Evolutionary conservation across 2,797 vertebrate species (phyloP).

Genomic region (Gadopsis bispinosus): DNA sequence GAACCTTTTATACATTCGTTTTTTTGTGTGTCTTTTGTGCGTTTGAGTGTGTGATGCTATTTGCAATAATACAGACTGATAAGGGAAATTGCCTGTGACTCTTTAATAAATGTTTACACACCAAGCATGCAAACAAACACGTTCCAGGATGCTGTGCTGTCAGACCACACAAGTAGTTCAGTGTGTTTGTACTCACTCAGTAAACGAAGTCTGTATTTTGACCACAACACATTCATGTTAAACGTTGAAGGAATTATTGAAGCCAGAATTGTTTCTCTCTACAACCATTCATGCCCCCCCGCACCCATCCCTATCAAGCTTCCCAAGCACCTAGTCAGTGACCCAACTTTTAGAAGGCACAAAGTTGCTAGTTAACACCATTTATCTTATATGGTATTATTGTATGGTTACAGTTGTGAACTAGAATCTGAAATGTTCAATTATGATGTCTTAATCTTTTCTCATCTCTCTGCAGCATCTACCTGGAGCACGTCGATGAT

Average conservation of each 20-base stretch:
- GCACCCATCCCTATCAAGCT: not conserved
- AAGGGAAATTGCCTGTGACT: not conserved
- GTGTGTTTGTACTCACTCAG: not conserved
- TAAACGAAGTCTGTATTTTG: not conserved
- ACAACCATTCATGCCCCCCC: not conserved
- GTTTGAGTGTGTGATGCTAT: not conserved
- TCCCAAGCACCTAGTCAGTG: not conserved
- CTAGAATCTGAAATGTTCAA: not conserved
- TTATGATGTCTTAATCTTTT: not conserved
- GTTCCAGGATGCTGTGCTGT: not conserved
- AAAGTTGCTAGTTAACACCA: not conserved
- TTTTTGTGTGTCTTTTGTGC: not conserved
- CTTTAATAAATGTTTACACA: not conserved
- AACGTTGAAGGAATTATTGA: not conserved
- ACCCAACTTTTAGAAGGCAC: not conserved
- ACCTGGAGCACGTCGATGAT: constrained; percentile 90
- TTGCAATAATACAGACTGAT: constrained; percentile 7
- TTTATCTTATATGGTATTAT: not conserved
- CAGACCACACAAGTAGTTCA: not conserved
- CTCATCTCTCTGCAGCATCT: constrained; percentile 84
- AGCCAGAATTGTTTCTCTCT: not conserved
- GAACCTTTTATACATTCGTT: not conserved
- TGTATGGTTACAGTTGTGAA: not conserved
- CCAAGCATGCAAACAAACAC: not conserved
- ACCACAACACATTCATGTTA: not conserved